phyloP scores from a whole-genome alignment of 2,113 vertebrate species.

The Gadus chalcogrammus region DNA sequence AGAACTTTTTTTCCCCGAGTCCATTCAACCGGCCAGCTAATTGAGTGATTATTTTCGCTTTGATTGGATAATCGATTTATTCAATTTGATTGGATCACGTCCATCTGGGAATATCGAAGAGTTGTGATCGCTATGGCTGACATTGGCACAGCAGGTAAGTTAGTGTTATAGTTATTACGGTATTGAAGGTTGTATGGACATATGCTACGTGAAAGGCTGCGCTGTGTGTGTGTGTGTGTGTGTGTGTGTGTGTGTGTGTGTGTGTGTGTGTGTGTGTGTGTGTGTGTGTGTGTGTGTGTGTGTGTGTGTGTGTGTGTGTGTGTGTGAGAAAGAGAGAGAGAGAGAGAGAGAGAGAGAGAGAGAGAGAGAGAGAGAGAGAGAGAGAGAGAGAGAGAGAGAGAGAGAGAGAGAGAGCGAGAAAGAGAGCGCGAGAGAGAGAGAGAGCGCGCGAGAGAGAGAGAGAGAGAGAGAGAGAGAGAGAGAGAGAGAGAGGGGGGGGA shows the following conservation, averaged over 20 bases:
- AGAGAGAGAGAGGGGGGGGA: background rate
- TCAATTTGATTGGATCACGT: too few species aligned
- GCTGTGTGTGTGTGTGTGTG: background rate
- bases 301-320: too few species aligned
- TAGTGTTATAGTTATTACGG: background rate
- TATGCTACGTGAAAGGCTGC: too few species aligned
- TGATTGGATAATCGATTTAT: too few species aligned
- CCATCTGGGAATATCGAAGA: background rate
- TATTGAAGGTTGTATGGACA: too few species aligned
- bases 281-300: too few species aligned
- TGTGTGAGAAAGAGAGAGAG: too few species aligned
- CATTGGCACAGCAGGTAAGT: slow-evolving; percentile 51
- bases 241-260: too few species aligned
- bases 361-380: background rate
- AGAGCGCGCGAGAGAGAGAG: background rate
- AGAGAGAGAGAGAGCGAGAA: background rate
- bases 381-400: background rate
- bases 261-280: too few species aligned
- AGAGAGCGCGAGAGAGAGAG: background rate
- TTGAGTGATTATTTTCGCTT: background rate
- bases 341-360: background rate
- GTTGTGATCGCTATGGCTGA: slow-evolving; percentile 47
- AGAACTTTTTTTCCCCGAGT: too few species aligned
- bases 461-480: background rate
- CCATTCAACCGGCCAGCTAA: too few species aligned